Evolutionary conservation across 2,797 vertebrate genomes (phyloP), one percentile per base, ranked within the genome.

Genomic region (Oophaga sylvatica): DNA sequence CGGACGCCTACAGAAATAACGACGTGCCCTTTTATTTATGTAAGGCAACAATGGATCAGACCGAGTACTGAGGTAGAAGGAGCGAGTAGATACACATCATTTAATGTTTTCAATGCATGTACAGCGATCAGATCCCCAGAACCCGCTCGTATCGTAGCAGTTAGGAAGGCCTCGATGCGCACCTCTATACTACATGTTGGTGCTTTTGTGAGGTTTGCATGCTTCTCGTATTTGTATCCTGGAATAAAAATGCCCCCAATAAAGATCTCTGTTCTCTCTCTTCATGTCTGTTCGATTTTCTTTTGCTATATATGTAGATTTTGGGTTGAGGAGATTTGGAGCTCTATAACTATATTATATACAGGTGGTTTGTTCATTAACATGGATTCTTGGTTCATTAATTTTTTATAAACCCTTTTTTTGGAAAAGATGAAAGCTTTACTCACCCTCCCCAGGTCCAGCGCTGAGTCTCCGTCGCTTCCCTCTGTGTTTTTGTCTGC

Each of bases 141-240:
- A 56, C 48, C 68, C 31, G 59, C 71, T 19, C 62, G 73, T 77
- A 73, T 20, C 60, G 70, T 77, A 76, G 83, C 35, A 22, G 60
- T 65, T 85, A 88, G 82, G 71, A 73, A 3, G 79, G 65, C 79
- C 68, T 31, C 67, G 60, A 10, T 53, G 31, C 70, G 87, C 83
- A 82, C 62, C 63, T 67, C 84, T 86, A 53, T 80, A 79, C 5
- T 86, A 57, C 20, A 48, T 89, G 73, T 86, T 83, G 73, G 80
- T 48, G 84, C 80, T 86, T 60, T 81, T 83, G 84, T 89, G 62
- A 83, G 75, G 63, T 86, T 35, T 89, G 88, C 88, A 89, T 89
- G 88, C 88, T 79, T 78, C 65, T 63, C 59, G 65, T 89, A 78
- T 60, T 35, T 89, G 79, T 86, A 71, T 89, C 83, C 63, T 56